These are phyloP conservation scores for Stegana nigrithorax DNA, from an alignment of 2,888 invertebrate genomes.

Conservation along the genomic window DNA sequence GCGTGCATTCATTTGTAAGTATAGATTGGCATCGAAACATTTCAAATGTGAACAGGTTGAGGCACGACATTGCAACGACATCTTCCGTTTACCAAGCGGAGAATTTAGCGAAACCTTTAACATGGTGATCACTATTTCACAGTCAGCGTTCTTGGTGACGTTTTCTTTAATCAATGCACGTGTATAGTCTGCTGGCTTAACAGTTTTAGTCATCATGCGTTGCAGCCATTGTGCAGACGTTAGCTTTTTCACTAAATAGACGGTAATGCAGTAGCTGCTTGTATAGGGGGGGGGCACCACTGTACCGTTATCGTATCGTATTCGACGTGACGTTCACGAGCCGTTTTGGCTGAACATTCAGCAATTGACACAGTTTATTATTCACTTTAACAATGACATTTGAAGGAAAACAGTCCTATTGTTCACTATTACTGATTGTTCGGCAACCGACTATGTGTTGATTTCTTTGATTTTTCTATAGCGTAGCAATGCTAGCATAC, in stretches of 20 bases:
- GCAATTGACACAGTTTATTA: conserved; percentile 88
- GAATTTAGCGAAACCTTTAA: conserved; percentile 93
- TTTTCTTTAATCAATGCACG: conserved; percentile 92
- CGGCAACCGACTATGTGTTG: conserved; percentile 64
- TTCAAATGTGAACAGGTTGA: conserved; percentile 95
- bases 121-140: conserved; percentile 95
- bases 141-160: conserved; percentile 90
- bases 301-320: conserved; percentile 89
- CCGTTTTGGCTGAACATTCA: conserved; percentile 95
- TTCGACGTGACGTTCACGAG: conserved; percentile 95
- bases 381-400: conserved; percentile 93
- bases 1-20: conserved; percentile 98
- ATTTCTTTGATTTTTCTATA: conserved; percentile 74
- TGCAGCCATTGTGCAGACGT: conserved; percentile 85
- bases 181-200: conserved; percentile 90
- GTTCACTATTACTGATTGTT: conserved; percentile 75
- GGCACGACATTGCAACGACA: conserved; percentile 86
- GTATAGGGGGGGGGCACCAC: conserved; percentile 92
- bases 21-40: conserved; percentile 96
- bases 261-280: conserved; percentile 83
- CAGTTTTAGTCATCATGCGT: conserved; percentile 86
- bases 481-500: conserved; percentile 79
- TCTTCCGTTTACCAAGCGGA: conserved; percentile 92
- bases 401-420: conserved; percentile 95
- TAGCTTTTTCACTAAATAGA: conserved; percentile 88